Evolutionary conservation across 2,888 invertebrate genomes (phyloP), one percentile per base, ranked within the genome.

Genomic region (Cabera pusaria): DNA sequence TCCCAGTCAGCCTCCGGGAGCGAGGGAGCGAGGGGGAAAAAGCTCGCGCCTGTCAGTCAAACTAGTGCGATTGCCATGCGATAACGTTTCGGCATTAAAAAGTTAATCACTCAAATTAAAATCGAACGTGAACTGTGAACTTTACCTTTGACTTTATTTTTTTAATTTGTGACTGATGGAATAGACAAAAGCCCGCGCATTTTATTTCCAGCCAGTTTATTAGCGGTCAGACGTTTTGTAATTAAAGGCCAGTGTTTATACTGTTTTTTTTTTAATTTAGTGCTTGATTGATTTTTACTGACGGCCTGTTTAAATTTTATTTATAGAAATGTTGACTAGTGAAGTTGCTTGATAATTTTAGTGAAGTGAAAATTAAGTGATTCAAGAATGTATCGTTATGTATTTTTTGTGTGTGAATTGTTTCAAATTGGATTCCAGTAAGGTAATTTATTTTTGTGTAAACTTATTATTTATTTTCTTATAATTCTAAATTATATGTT

Each of bases 1-100:
- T 49, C 49, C 37, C 39, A 19, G 20, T 25, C 41, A 20, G 10
- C 27, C 29, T 24, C 20, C 24, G 35, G 41, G 35, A 35, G 22
- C 23, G n/a, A n/a, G n/a, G 7, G 1, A 11, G 29, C 26, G 24
- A 28, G 28, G 41, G 31, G 25, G 41, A 25, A 26, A 35, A 40
- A 64, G 67, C 62, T 63, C 67, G 53, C 58, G 49, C 49, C 51
- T 65, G 72, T 64, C 76, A 85, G 84, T 83, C 74, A 74, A 58
- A 53, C 66, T 59, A 52, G 18, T 4, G 41, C 66, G 64, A 59
- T 59, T 69, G 76, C 52, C 50, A 51, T 45, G 72, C 44, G 49
- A 63, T 61, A 71, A 68, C 75, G 76, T 63, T 41, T 29, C 52
- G 36, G 7, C 36, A 10, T 35, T 26, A 29, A 41, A 43, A 38